A percentile compares a stretch with the other conserved stretches of the same genome.
These are phyloP conservation scores for Magallana nippona DNA, from an alignment of 2,888 invertebrate genomes.

Conservation along the genomic window DNA sequence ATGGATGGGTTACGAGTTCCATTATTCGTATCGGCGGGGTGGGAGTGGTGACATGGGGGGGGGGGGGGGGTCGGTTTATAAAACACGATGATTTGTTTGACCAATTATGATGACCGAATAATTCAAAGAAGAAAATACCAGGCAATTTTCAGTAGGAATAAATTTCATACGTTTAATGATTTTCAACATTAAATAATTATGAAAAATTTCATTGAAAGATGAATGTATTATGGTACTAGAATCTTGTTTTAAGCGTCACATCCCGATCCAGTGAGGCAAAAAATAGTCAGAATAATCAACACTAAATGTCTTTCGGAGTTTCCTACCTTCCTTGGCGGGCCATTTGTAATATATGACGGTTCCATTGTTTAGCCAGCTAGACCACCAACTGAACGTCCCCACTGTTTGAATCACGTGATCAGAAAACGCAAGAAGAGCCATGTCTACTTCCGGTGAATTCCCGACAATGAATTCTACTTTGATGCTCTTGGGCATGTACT, in stretches of 20 bases:
- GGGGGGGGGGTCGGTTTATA: no score
- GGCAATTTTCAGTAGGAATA: no score
- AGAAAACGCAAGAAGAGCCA: constrained; percentile 62
- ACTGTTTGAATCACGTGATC: constrained; percentile 66
- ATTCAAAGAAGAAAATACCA: no score
- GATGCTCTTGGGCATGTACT: constrained; percentile 42
- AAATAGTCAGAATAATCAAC: constrained; percentile 57
- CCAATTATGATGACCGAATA: no score
- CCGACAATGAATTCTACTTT: constrained; percentile 52
- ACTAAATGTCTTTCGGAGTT: constrained; percentile 53
- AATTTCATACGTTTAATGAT: no score
- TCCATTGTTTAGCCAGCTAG: constrained; percentile 60
- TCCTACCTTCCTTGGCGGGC: constrained; percentile 51
- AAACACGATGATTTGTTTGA: no score
- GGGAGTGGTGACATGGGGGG: no score
- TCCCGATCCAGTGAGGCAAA: constrained; percentile 55
- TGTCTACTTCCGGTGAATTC: constrained; percentile 53
- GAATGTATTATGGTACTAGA: neutral
- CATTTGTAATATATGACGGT: constrained; percentile 59
- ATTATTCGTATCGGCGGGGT: no score
- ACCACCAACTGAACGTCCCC: constrained; percentile 68
- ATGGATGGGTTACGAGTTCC: no score
- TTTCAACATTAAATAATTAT: no score
- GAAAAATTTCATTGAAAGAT: neutral
- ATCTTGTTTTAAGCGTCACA: constrained; percentile 27